Conservation (phyloP, 2,888 invertebrate species). For the Habroteleia sp. region DNA sequence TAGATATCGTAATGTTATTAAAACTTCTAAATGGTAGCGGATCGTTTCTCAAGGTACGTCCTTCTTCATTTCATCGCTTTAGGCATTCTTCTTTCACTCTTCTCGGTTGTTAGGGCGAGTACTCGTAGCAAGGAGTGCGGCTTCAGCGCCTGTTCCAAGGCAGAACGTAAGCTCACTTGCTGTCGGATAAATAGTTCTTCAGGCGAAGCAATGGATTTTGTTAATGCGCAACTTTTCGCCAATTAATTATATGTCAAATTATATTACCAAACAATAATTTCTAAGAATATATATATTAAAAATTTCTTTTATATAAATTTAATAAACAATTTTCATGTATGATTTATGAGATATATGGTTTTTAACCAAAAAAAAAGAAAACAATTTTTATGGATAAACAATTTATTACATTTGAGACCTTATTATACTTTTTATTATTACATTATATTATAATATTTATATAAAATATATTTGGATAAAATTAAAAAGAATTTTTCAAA, state of each 20-base stretch:
- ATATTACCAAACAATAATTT: no score
- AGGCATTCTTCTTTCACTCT: slow-evolving; percentile 70
- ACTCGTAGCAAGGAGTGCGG: slow-evolving; percentile 51
- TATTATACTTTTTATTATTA: no score
- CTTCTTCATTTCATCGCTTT: slow-evolving; percentile 69
- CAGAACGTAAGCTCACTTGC: slow-evolving; percentile 54
- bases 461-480: no score
- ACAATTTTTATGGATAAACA: no score
- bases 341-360: no score
- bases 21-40: slow-evolving; percentile 79
- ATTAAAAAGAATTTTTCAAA: no score
- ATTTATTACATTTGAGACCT: no score
- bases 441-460: no score
- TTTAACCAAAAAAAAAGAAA: no score
- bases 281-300: no score
- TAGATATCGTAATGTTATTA: slow-evolving; percentile 80
- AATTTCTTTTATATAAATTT: no score
- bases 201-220: slow-evolving; percentile 54
- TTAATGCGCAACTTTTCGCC: slow-evolving; percentile 29
- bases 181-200: slow-evolving; percentile 56
- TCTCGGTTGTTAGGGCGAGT: slow-evolving; percentile 61
- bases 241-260: slow-evolving; percentile 46
- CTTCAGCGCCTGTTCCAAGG: slow-evolving; percentile 65
- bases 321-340: no score
- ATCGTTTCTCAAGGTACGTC: slow-evolving; percentile 74